phyloP scores from a whole-genome alignment of 2,888 invertebrate species.

The Microdon myrmicae region DNA sequence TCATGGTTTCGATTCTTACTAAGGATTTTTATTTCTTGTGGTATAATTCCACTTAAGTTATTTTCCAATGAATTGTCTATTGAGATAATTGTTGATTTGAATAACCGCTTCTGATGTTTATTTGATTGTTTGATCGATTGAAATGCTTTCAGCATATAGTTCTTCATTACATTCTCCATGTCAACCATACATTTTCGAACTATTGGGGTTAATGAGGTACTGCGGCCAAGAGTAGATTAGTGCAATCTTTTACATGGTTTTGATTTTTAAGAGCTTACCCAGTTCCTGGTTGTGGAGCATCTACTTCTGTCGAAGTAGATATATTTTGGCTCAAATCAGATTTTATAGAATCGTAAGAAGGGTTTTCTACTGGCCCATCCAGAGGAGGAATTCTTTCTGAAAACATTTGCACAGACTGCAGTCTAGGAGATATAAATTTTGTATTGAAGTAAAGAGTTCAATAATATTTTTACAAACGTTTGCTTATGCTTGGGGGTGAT shows the following conservation, averaged over 20 bases:
- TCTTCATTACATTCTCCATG: conserved; percentile 54
- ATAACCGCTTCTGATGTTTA: conserved; percentile 2
- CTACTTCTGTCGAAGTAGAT: conserved; percentile 58
- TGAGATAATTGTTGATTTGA: background rate
- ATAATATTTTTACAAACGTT: conserved; percentile 45
- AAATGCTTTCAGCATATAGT: conserved; percentile 53
- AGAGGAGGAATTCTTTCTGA: conserved; percentile 22
- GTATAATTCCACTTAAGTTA: conserved; percentile 42
- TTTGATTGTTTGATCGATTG: conserved; percentile 52
- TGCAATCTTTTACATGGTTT: background rate
- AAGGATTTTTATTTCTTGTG: too few relatives aligned
- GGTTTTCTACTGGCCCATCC: conserved; percentile 3
- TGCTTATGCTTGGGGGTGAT: conserved; percentile 56
- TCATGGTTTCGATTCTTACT: too few relatives aligned
- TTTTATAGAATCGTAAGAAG: conserved; percentile 40
- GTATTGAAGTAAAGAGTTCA: background rate
- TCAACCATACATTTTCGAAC: conserved; percentile 55
- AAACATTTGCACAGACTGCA: conserved; percentile 31
- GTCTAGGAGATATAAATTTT: conserved; percentile 4
- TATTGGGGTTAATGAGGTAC: conserved; percentile 55
- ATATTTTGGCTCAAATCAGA: conserved; percentile 57
- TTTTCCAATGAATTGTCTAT: conserved; percentile 6
- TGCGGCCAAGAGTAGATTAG: background rate
- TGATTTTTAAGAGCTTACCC: conserved; percentile 5
- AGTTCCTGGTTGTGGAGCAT: conserved; percentile 29